Evolutionary conservation across 2,888 invertebrate species (phyloP).

Genomic region (Rapana venosa): DNA sequence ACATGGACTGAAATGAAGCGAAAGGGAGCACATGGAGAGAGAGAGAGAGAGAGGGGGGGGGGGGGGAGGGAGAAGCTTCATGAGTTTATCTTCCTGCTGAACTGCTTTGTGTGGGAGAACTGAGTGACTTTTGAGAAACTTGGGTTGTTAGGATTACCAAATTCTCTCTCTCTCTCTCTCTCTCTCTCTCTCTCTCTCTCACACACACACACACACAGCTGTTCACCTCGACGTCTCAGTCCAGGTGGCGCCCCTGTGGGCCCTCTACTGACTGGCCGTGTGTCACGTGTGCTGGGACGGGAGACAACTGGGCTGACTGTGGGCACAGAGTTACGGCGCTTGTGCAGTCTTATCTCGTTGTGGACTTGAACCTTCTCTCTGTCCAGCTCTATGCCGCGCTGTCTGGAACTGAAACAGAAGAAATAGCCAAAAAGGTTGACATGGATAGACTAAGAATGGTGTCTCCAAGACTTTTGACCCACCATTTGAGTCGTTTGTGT

Average conservation of each 20-base stretch:
- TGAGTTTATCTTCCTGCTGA: neutral
- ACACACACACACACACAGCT: neutral
- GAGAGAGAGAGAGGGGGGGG: too few relatives aligned
- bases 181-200: too few relatives aligned
- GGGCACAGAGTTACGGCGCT: constrained; percentile 47
- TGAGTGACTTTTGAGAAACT: neutral
- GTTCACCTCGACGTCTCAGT: neutral
- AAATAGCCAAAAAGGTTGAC: too few relatives aligned
- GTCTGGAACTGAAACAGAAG: constrained; percentile 45
- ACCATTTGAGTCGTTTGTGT: too few relatives aligned
- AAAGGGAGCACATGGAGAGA: too few relatives aligned
- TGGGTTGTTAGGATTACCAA: neutral
- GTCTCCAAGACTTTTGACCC: too few relatives aligned
- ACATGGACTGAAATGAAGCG: too few relatives aligned
- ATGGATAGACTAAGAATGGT: too few relatives aligned
- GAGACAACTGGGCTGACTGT: constrained; percentile 22
- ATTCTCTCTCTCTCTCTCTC: too few relatives aligned
- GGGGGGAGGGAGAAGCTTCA: neutral
- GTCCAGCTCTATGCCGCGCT: constrained; percentile 61
- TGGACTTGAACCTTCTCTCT: constrained; percentile 59
- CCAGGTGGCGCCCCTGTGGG: neutral
- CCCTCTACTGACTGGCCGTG: neutral
- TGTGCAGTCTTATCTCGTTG: constrained; percentile 59
- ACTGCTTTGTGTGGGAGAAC: neutral
- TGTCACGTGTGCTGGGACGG: neutral